These are phyloP conservation scores for Laticauda colubrina DNA, from an alignment of 2,113 vertebrate genomes.

Conservation along the genomic window DNA sequence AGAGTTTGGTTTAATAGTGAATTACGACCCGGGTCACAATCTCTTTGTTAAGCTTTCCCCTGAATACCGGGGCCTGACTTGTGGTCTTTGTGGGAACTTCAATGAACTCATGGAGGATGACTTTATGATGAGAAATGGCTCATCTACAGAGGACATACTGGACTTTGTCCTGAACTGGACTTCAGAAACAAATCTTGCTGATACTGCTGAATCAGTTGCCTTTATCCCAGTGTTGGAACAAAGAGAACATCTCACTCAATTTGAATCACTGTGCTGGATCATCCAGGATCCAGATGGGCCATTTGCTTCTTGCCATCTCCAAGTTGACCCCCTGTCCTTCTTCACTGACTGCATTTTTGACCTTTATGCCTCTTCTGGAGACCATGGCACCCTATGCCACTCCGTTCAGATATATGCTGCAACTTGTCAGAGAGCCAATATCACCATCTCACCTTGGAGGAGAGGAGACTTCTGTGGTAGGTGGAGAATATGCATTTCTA, in stretches of 20 bases:
- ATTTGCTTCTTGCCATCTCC: not conserved
- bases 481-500: slow-evolving; percentile 7
- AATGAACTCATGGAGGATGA: slow-evolving; percentile 66
- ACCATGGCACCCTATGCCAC: slow-evolving; percentile 49
- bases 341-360: slow-evolving; percentile 63
- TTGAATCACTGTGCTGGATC: slow-evolving; percentile 46
- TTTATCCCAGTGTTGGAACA: slow-evolving; percentile 42
- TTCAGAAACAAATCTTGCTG: slow-evolving; percentile 5
- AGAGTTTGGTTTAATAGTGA: slow-evolving; percentile 62
- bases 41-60: slow-evolving; percentile 54
- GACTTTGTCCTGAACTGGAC: slow-evolving; percentile 56
- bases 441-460: slow-evolving; percentile 62
- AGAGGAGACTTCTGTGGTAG: slow-evolving; percentile 62
- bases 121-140: slow-evolving; percentile 50
- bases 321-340: slow-evolving; percentile 41
- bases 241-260: slow-evolving; percentile 7
- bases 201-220: slow-evolving; percentile 25
- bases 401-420: slow-evolving; percentile 55
- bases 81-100: slow-evolving; percentile 74
- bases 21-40: slow-evolving; percentile 42
- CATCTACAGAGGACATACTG: not conserved
- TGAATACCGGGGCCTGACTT: slow-evolving; percentile 42
- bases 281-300: slow-evolving; percentile 34
- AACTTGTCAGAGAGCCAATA: slow-evolving; percentile 63
- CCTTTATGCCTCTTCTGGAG: slow-evolving; percentile 49